These are phyloP conservation scores for Archaeoteleia sp. DNA, from an alignment of 2,888 invertebrate genomes.

Conservation along the genomic window DNA sequence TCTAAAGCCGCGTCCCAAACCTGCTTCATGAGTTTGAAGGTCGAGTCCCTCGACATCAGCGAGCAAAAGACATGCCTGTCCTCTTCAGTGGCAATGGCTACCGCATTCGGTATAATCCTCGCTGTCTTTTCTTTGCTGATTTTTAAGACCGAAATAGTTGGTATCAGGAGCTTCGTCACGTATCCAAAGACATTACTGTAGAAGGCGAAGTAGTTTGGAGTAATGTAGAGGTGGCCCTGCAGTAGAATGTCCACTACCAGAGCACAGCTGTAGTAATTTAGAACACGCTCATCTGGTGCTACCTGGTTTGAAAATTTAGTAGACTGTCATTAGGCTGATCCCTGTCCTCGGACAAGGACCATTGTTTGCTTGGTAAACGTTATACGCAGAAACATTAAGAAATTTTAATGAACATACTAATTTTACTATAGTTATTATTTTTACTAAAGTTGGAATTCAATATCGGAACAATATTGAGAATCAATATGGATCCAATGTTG, in stretches of 20 bases:
- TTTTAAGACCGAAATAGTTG: slow-evolving; percentile 87
- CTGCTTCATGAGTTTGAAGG: slow-evolving; percentile 89
- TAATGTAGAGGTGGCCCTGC: slow-evolving; percentile 95
- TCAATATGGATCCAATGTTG: too few relatives aligned
- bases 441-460: too few relatives aligned
- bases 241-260: slow-evolving; percentile 93
- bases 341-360: slow-evolving; percentile 56
- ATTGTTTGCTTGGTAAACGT: neutral
- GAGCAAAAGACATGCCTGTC: slow-evolving; percentile 92
- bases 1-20: slow-evolving; percentile 84
- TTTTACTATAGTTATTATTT: neutral
- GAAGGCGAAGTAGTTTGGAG: slow-evolving; percentile 95
- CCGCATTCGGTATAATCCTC: slow-evolving; percentile 94
- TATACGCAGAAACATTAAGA: too few relatives aligned
- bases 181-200: slow-evolving; percentile 97
- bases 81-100: slow-evolving; percentile 89
- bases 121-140: slow-evolving; percentile 96
- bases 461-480: too few relatives aligned
- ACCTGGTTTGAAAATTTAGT: slow-evolving; percentile 76
- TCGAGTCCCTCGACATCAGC: slow-evolving; percentile 90
- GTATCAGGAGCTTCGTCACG: slow-evolving; percentile 94
- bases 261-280: slow-evolving; percentile 95
- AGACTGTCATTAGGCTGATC: slow-evolving; percentile 63
- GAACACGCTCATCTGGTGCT: slow-evolving; percentile 87
- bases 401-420: neutral